Evolutionary conservation across 2,888 invertebrate species (phyloP), one percentile per base, ranked within the genome.

Genomic region (Pterostichus niger): DNA sequence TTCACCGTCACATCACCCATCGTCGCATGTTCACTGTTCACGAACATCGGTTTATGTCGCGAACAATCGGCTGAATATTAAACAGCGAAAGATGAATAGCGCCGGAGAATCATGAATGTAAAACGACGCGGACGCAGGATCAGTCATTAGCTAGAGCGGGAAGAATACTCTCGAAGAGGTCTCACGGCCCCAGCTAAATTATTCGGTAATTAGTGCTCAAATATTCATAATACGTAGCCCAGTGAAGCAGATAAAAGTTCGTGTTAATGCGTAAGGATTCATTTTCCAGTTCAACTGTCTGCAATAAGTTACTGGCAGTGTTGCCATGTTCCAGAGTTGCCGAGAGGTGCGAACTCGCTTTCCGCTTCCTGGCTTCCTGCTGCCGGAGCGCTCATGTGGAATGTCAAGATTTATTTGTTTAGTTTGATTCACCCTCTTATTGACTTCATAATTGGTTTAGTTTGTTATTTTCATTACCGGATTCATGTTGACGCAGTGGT

Each of bases 31-130:
- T 56, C 56, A 40, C 77, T 46, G 56, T 77, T 56, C 79, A 35
- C 44, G 68, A 73, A 73, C 81, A 73, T 80, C 81, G 73, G 81
- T 73, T 81, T 59, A 81, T 54, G 61, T 56, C 81, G 81, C 85
- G 86, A 86, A 87, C 86, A 86, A 87, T 87, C 86, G 85, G 83
- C 84, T 82, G 86, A 87, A 86, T 87, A 86, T 86, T 86, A 86
- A 86, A 85, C 86, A 86, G 84, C 64, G 59, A 59, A 81, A 76
- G 85, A 85, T 86, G 85, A 86, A 86, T 86, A 84, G 86, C 83
- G 31, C 35, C 81, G 24, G 49, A 54, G 76, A 52, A 85, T 85
- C 85, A 85, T 84, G 85, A 85, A 86, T 86, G 85, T 84, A 85
- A 85, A 86, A 86, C 82, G 85, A 84, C 13, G n/a, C 35, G 35